A percentile compares a stretch with the other conserved stretches of the same genome.
Evolutionary conservation across 2,888 invertebrate genomes (phyloP).

Genomic region (Amphipoea oculea): DNA sequence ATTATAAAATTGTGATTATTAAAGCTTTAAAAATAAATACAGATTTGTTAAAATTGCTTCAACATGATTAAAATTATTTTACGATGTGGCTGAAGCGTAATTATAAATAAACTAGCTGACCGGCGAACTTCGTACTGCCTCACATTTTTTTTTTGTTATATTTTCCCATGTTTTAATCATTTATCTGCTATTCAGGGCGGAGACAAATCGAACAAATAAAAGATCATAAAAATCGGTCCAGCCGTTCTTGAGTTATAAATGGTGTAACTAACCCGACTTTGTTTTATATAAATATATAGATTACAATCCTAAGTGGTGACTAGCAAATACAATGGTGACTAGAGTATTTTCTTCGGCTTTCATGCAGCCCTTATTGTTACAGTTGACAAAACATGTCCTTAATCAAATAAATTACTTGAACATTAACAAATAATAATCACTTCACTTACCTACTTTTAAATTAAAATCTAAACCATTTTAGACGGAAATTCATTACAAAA

Average conservation of each 20-base stretch:
- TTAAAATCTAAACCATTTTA: conserved; percentile 1
- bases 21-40: conserved; percentile 12
- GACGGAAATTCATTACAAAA: not conserved
- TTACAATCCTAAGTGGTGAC: conserved; percentile 4
- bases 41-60: not conserved
- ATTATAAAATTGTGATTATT: not conserved
- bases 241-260: no score
- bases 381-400: not conserved
- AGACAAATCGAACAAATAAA: no score
- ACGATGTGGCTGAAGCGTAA: not conserved
- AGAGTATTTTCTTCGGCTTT: conserved; percentile 27
- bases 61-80: not conserved
- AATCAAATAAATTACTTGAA: conserved; percentile 11
- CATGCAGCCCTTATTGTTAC: not conserved
- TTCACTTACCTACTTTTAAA: not conserved
- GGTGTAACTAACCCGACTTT: no score
- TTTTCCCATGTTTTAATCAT: no score
- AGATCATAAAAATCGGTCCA: no score
- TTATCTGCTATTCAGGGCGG: no score
- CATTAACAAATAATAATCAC: conserved; percentile 10
- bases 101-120: not conserved
- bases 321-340: conserved; percentile 31
- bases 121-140: no score
- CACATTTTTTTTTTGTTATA: no score
- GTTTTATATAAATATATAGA: no score